Percentiles rank a stretch among this genome's conserved stretches.
These are phyloP conservation scores for Nibea albiflora DNA, from an alignment of 2,113 vertebrate species.

Conservation along the genomic window DNA sequence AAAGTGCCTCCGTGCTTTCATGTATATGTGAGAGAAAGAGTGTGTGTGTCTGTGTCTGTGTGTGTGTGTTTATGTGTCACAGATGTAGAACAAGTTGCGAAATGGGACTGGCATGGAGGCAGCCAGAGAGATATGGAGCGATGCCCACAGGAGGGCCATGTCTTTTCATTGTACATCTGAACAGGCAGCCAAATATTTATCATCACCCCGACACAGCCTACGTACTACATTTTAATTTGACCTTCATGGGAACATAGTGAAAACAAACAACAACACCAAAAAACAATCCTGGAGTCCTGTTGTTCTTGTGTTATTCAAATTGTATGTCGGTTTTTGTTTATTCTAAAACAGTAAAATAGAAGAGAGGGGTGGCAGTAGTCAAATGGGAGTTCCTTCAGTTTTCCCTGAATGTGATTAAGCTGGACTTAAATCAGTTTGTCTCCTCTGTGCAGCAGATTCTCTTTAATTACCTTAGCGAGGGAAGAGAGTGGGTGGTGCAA, in stretches of 20 bases:
- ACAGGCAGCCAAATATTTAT: slow-evolving; percentile 71
- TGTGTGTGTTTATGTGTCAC: slow-evolving; percentile 47
- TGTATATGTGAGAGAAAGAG: slow-evolving; percentile 38
- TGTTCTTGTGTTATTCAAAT: slow-evolving; percentile 11
- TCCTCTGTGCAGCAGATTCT: slow-evolving; percentile 58
- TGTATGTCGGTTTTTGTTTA: slow-evolving; percentile 5
- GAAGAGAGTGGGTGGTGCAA: slow-evolving; percentile 20
- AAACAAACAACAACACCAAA: background rate
- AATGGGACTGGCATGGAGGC: slow-evolving; percentile 71
- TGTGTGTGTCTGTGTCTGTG: background rate
- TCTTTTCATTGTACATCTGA: slow-evolving; percentile 72
- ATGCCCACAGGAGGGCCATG: slow-evolving; percentile 70
- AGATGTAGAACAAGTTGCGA: slow-evolving; percentile 80
- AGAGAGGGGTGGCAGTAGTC: background rate
- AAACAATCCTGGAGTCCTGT: slow-evolving; percentile 11
- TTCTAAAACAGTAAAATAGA: slow-evolving; percentile 3
- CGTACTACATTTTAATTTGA: slow-evolving; percentile 69
- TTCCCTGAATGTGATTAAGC: slow-evolving; percentile 52
- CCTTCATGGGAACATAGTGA: slow-evolving; percentile 70
- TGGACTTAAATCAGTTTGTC: slow-evolving; percentile 72
- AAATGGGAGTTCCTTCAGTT: slow-evolving; percentile 51
- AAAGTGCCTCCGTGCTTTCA: slow-evolving; percentile 35
- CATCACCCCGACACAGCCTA: slow-evolving; percentile 41
- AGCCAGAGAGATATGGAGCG: slow-evolving; percentile 51
- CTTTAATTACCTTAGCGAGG: slow-evolving; percentile 66